Base-by-base conservation (phyloP, 2,888 invertebrate genomes). In the Pollenia angustigena region DNA sequence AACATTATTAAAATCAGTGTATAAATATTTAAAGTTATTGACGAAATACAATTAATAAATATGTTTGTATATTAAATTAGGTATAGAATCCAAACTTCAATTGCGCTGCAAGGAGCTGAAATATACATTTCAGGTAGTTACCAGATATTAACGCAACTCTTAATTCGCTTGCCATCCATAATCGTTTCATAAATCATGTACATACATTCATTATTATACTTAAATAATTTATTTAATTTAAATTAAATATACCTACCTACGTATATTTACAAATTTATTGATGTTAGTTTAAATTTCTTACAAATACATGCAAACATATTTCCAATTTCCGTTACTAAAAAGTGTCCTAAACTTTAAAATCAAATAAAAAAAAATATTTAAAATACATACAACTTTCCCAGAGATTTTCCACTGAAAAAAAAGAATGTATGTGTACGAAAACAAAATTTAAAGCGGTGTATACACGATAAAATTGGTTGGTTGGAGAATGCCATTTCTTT, bases 211-310 rank as follows among this genome's bases (percentile, higher is more conserved):
- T 23, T 18, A 14, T 18, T 9, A 8, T 14, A 69, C 4, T 66
- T 18, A 66, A 23, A 23, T 14, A 14, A 46, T 46, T 23, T 46
- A 32, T 32, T 6, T 46, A 8, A 18, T 6, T 66, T 46, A 14
- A 46, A 66, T 18, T 66, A 0, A 32, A 46, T 66, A 23, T 46
- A n/a, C n/a, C n/a, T n/a, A n/a, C n/a, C n/a, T n/a, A 2, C 23
- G 23, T 23, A 32, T 46, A 44, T 46, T 23, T 46, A 71, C 23
- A 8, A 56, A 56, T 18, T 71, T 56, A 52, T 71, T 71, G 71
- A 56, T 71, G 71, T 71, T 44, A 42, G 1, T 42, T 56, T 23
- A 64, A 18, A 42, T 40, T 69, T 18, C 48, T 10, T 1, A 18
- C 10, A 9, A 32, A 69, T 40, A 12, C 40, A 32, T 54, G 42